Evolutionary conservation across 2,797 vertebrate species (phyloP), one percentile per base, ranked within the genome.

Genomic region (Coregonus ussuriensis): DNA sequence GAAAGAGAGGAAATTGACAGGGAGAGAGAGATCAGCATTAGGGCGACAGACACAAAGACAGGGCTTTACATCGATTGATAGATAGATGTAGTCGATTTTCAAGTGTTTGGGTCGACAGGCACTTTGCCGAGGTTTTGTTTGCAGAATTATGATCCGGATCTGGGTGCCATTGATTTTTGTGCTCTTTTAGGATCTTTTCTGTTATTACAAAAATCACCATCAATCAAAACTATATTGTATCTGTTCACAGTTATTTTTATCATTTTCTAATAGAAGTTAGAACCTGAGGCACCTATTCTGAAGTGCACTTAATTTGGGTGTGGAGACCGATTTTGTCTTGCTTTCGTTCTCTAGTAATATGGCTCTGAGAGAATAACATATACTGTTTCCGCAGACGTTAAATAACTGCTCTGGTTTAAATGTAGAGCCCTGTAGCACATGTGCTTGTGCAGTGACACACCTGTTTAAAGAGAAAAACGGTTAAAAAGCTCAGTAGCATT

Each of bases 281-380:
- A 92, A 90, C 86, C 51, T 82, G 90, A 96, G 95, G 96, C 95
- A 96, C 95, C 93, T 86, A 84, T 93, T 93, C 83, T 81, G 92
- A 96, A 96, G 94, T 94, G 94, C 95, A 96, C 95, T 96, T 96
- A 87, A 88, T 87, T 89, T 92, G 80, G 90, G 84, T 81, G 81
- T 78, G 72, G 80, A 88, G 81, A 86, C 79, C 81, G 86, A 91
- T 93, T 93, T 93, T 86, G 85, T 90, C 89, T 78, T 81, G 86
- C 87, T 78, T 89, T 86, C 77, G 71, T 74, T 80, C 87, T 76
- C 71, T 81, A 76, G n/a, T 54, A 77, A 85, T 86, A 92, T 93
- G 92, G 93, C 93, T 94, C 90, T 88, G 84, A 91, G 84, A 82
- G 66, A 80, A 88, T 78, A 65, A 71, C 73, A 59, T 18, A 29